These are phyloP conservation scores for Alligator sinensis DNA, from an alignment of 2,113 vertebrate species.

Conservation along the genomic window DNA sequence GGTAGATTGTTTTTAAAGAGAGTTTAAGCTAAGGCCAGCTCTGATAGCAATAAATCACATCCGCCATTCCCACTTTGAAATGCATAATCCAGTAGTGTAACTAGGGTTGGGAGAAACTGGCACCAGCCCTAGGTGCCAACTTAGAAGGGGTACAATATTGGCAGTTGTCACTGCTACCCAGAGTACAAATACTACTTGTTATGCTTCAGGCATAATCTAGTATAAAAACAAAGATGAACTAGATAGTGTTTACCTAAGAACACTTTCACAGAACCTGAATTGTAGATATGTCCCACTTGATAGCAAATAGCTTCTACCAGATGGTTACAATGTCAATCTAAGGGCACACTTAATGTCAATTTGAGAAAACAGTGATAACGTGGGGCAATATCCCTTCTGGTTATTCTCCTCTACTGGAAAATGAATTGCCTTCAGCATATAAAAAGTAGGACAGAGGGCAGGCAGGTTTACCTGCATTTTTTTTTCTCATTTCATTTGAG, in stretches of 20 bases:
- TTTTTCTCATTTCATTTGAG: constrained; percentile 1
- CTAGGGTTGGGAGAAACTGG: too few relatives aligned
- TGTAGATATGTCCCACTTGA: constrained; percentile 63
- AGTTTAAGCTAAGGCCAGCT: background rate
- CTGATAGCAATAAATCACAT: constrained; percentile 9
- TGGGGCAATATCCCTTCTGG: constrained; percentile 70
- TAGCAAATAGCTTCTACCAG: constrained; percentile 42
- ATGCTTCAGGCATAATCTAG: too few relatives aligned
- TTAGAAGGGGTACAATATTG: too few relatives aligned
- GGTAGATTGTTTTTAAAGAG: background rate
- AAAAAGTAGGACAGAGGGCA: constrained; percentile 65
- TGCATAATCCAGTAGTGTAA: background rate
- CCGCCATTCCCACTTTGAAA: background rate
- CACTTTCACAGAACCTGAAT: constrained; percentile 50
- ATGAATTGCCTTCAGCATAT: constrained; percentile 46
- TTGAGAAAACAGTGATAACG: constrained; percentile 54
- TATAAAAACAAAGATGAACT: constrained; percentile 32
- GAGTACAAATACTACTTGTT: too few relatives aligned
- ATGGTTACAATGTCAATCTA: constrained; percentile 74
- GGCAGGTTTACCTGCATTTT: constrained; percentile 57
- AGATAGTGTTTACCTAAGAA: constrained; percentile 12
- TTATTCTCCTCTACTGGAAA: constrained; percentile 49
- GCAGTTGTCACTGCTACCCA: too few relatives aligned
- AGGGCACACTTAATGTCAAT: constrained; percentile 65
- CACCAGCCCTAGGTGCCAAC: too few relatives aligned